phyloP scores from a whole-genome alignment of 2,888 invertebrate genomes.

The Cheilosia scutellata region DNA sequence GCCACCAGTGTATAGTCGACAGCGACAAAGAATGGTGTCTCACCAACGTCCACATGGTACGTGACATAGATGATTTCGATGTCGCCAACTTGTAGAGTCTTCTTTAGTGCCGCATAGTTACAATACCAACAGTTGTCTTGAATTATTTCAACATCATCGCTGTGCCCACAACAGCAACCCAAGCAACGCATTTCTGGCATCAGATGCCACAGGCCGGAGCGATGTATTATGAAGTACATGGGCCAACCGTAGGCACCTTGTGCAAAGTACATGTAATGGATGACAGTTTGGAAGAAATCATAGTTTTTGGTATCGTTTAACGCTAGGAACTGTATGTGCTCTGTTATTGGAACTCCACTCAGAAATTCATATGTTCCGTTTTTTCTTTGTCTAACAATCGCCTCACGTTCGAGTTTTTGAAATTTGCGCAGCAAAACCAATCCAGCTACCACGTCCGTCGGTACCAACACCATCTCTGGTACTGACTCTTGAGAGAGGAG shows the following conservation, averaged over 20 bases:
- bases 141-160: constrained; percentile 86
- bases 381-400: no score
- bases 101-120: constrained; percentile 91
- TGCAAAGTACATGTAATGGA: constrained; percentile 94
- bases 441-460: no score
- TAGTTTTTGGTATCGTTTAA: constrained; percentile 90
- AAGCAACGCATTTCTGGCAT: constrained; percentile 87
- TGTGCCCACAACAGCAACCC: constrained; percentile 86
- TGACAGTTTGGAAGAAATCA: constrained; percentile 88
- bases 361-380: constrained; percentile 94
- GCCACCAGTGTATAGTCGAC: constrained; percentile 92
- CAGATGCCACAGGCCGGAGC: constrained; percentile 89
- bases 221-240: constrained; percentile 90
- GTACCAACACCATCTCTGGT: no score
- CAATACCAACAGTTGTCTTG: constrained; percentile 94
- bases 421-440: no score
- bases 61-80: constrained; percentile 92
- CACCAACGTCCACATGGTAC: constrained; percentile 93
- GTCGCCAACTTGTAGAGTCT: constrained; percentile 88
- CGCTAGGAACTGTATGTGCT: constrained; percentile 91
- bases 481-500: no score
- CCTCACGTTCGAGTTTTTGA: no score
- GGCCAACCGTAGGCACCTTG: constrained; percentile 96
- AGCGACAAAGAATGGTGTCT: constrained; percentile 94
- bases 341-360: constrained; percentile 93